These are phyloP conservation scores for Belgica antarctica DNA, from an alignment of 2,888 invertebrate species.

Conservation along the genomic window DNA sequence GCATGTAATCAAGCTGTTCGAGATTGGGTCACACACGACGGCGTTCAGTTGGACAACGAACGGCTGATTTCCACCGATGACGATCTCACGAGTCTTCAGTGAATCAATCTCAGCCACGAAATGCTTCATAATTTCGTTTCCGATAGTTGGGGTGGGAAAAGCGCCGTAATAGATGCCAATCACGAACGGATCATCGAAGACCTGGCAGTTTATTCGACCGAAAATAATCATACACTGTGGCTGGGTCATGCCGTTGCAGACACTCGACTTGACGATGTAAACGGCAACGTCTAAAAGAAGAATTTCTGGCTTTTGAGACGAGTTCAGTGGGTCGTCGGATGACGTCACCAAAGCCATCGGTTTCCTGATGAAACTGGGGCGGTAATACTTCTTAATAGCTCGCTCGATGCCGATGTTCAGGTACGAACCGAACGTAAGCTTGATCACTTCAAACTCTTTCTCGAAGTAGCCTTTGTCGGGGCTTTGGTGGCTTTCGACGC, in stretches of 20 bases:
- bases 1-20: slow-evolving; percentile 45
- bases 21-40: slow-evolving; percentile 45
- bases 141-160: slow-evolving; percentile 45
- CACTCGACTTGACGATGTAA: slow-evolving; percentile 43
- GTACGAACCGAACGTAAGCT: slow-evolving; percentile 45
- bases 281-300: slow-evolving; percentile 41
- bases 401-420: slow-evolving; percentile 45
- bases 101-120: slow-evolving; percentile 45
- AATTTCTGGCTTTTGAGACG: slow-evolving; percentile 7
- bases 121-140: slow-evolving; percentile 45
- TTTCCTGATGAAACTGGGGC: slow-evolving; percentile 21
- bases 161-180: slow-evolving; percentile 45
- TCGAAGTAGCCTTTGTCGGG: too few species aligned
- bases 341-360: slow-evolving; percentile 34
- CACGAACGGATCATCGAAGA: slow-evolving; percentile 44
- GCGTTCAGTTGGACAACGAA: slow-evolving; percentile 39
- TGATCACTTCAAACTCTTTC: slow-evolving; percentile 40
- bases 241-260: slow-evolving; percentile 29
- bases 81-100: slow-evolving; percentile 35
- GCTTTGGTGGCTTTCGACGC: slow-evolving; percentile 41
- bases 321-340: slow-evolving; percentile 6
- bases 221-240: slow-evolving; percentile 45
- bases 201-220: slow-evolving; percentile 43
- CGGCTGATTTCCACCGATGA: slow-evolving; percentile 22
- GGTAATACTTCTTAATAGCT: slow-evolving; percentile 32